Evolutionary conservation across 2,888 invertebrate genomes (phyloP), one percentile per base, ranked within the genome.

Genomic region (Melanargia galathea): DNA sequence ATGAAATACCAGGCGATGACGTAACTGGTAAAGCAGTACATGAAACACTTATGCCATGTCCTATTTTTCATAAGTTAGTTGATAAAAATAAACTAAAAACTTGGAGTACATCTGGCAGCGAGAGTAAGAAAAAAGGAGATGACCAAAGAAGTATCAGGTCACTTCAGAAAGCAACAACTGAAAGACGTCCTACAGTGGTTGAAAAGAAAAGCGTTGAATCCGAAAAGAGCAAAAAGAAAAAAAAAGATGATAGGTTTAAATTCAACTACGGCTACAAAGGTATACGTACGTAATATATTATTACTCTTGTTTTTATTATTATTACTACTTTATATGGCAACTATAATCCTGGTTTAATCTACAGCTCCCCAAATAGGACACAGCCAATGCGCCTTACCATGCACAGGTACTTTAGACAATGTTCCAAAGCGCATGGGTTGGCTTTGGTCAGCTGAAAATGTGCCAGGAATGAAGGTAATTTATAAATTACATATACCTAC

Each of bases 381-480:
- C 75, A 81, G 81, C 68, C 75, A 78, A 66, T 91, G 90, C 68
- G 80, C 74, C 38, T 66, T 80, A 67, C 85, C 87, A 38, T 86
- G 87, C 72, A 77, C 76, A 11, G 88, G 87, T 26, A 79, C 78
- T 40, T 63, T 84, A 48, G 75, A 75, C 40, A 67, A 71, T 62
- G 90, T 92, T 26, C 92, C 91, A n/a, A 88, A 83, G 67, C 65
- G 69, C 35, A 92, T 91, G 90, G 92, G 92, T n/a, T 92, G 92
- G 92, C 73, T 90, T 24, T 92, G 92, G 92, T 89, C 78, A 66
- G 82, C 89, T 60, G 85, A 87, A 65, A 75, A 87, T 70, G 67
- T 85, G 35, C 86, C 89, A 54, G 92, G 90, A 49, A 62, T 89
- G 66, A 87, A 85, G 86, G 91, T 90, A 83, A 60, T 51, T 30